Evolutionary conservation across 2,113 vertebrate species (phyloP), one percentile per base, ranked within the genome.

Genomic region (Catharus minimus): DNA sequence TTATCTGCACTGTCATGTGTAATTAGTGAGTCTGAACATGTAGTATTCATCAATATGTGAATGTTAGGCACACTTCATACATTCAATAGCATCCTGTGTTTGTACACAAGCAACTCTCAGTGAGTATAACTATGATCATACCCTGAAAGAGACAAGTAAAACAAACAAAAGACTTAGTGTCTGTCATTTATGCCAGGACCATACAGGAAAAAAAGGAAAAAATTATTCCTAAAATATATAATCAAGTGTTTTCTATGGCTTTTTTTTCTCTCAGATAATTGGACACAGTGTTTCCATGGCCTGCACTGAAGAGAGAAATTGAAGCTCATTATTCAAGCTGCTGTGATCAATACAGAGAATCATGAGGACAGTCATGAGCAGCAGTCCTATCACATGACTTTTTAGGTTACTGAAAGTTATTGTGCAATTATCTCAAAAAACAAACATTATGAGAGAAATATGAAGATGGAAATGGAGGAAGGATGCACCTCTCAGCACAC

Each of bases 21-120:
- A 88, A 92, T 95, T 94, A 95, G 77, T 86, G 66, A 72, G 67
- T 58, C 80, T 89, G 73, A 94, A 75, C 74, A 55, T 62, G 81
- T 36, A 84, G 55, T 46, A 78, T 81, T 90, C 3, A 2, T 81
- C 89, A 93, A 92, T 81, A 90, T 4, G 41, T 49, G 88, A 93
- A 85, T 39, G 66, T 72, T 82, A 83, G 82, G 65, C 46, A 92
- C n/a, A 46, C 72, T 83, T 83, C 19, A 69, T 74, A 43, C 73
- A 81, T 49, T 91, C 50, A 90, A 26, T 84, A 84, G 77, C 46
- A 73, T 75, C 30, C 43, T 82, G 32, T 86, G 88, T 88, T 91
- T 83, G 60, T 65, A 86, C 50, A 72, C 55, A 86, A n/a, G 58
- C 39, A 9, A 62, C 32, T 58, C 43, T 74, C 83, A 65, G 47